A percentile compares a stretch with the other conserved stretches of the same genome.
Conservation (phyloP, 2,113 vertebrate species). For the Lamprotornis superbus region DNA sequence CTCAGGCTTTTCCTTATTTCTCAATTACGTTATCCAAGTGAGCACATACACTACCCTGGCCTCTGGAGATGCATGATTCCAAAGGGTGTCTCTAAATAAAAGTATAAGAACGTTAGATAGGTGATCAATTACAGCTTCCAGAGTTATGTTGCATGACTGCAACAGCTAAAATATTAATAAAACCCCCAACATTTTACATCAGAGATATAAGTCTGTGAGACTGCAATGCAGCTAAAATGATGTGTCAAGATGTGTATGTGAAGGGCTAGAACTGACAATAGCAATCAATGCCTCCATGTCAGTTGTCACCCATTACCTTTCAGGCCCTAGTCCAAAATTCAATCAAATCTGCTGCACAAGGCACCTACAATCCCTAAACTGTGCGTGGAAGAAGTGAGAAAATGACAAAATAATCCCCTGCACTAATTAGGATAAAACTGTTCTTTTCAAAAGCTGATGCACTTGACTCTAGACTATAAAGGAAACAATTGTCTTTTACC, state of each 20-base stretch:
- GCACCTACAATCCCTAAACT: neutral
- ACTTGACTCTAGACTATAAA: neutral
- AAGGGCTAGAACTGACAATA: neutral
- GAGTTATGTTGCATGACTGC: neutral
- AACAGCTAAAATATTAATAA: neutral
- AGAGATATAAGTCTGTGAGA: neutral
- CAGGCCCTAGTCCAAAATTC: neutral
- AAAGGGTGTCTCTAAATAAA: neutral
- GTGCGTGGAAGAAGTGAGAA: neutral
- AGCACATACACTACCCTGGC: neutral
- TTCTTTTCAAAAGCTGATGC: neutral
- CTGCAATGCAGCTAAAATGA: neutral
- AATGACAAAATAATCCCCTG: neutral
- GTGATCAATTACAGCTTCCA: neutral
- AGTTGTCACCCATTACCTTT: neutral
- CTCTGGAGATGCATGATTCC: neutral
- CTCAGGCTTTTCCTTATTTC: neutral
- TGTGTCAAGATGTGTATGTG: neutral
- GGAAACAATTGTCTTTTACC: neutral
- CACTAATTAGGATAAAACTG: neutral
- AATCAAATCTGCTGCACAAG: neutral
- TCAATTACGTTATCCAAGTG: neutral
- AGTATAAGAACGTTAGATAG: neutral
- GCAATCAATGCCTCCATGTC: neutral
- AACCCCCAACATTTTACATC: neutral